Evolutionary conservation across 2,888 invertebrate genomes (phyloP), one percentile per base, ranked within the genome.

Genomic region (Eupithecia tripunctaria): DNA sequence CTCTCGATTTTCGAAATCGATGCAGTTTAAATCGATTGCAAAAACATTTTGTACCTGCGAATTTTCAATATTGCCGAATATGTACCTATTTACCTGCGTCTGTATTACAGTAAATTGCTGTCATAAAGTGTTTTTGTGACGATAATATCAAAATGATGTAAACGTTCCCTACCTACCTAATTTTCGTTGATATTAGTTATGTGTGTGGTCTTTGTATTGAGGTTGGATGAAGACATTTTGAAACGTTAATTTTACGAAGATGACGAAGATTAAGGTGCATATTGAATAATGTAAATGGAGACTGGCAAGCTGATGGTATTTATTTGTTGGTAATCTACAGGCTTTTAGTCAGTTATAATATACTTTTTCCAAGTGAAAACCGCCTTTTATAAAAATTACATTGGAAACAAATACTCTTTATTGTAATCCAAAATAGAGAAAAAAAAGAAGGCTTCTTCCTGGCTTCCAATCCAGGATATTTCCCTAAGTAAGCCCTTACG

Each of bases 1-100:
- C 56, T 56, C 56, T 56, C 25, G 25, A 56, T 56, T 56, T 21
- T 25, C 56, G 56, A 56, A 56, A 56, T 56, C 56, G 21, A 25
- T 14, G 12, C 56, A 56, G 25, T 14, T 25, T 25, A 25, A 21
- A 14, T 56, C 56, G 56, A 56, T 56, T 56, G 56, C 56, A 12
- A 56, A 14, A 25, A 56, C 12, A 14, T 3, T 56, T 12, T 12
- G 3, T 12, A 21, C 12, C 12, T 21, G 56, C 12, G 47, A 25
- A 56, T 56, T 56, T 56, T 56, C 12, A 56, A 56, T 56, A 56
- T 56, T 56, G 25, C 25, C 21, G n/a, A 47, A n/a, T 47, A 10
- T 51, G 12, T 8, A 51, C n/a, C n/a, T 10, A 10, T 10, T 47
- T 51, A 4, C 1, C 12, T 25, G 25, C 56, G 4, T 56, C 12